Percentiles rank a stretch among this genome's conserved stretches.
phyloP scores from a whole-genome alignment of 2,797 vertebrate species.

The Coregonus suidteri region DNA sequence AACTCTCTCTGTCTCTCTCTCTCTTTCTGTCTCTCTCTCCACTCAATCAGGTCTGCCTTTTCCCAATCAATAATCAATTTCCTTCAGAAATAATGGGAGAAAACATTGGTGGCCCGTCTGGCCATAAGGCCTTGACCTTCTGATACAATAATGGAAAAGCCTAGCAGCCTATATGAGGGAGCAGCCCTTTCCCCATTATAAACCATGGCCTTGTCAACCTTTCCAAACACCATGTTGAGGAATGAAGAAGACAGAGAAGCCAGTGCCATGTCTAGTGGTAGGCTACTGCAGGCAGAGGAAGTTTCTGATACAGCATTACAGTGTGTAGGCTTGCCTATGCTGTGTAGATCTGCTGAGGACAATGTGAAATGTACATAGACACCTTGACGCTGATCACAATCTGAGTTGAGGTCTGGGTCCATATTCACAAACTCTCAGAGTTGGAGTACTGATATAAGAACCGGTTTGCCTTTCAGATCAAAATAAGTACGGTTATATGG shows the following conservation, averaged over 20 bases:
- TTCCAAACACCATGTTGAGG: conserved; percentile 28
- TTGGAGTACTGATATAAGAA: too few species aligned
- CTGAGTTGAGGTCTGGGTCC: too few species aligned
- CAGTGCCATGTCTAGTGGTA: conserved; percentile 1
- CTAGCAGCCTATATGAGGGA: conserved; percentile 45
- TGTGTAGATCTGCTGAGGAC: not conserved
- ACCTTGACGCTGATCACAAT: too few species aligned
- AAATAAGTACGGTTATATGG: too few species aligned
- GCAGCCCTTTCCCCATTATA: conserved; percentile 39
- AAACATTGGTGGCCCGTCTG: conserved; percentile 43
- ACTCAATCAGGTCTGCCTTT: too few species aligned
- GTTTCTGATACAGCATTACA: not conserved
- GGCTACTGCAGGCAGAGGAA: conserved; percentile 5
- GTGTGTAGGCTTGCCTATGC: too few species aligned
- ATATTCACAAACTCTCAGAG: too few species aligned
- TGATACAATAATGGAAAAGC: conserved; percentile 54
- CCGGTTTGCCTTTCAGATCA: too few species aligned
- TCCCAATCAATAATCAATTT: conserved; percentile 73
- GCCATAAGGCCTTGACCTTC: conserved; percentile 40
- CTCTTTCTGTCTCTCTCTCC: too few species aligned
- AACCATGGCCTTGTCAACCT: conserved; percentile 45
- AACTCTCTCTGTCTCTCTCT: too few species aligned
- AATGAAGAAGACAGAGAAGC: conserved; percentile 11
- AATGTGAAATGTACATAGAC: not conserved
- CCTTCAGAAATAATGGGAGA: conserved; percentile 59